Base-by-base conservation (phyloP, 2,888 invertebrate species). In the Anagyrus pseudococci region DNA sequence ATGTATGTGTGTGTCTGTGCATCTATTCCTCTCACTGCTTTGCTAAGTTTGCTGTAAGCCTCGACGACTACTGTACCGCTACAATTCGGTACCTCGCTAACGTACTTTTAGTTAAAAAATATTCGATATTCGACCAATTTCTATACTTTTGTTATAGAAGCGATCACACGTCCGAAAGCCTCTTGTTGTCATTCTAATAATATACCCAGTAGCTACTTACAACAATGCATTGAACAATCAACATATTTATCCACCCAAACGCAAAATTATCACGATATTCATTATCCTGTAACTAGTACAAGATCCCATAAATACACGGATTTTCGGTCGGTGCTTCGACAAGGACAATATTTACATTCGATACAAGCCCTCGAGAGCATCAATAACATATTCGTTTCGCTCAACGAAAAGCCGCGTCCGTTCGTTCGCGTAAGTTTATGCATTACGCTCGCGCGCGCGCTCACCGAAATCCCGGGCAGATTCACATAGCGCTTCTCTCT, bases 341-440 rank as follows among this genome's bases (percentile, higher is more conserved):
- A 33, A 22, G 6, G 22, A 41, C 19, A 41, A 59, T 48, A 54
- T 48, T 53, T 46, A 48, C 54, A 54, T 33, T 37, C 19, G 37
- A 43, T 44, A 48, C 29, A 29, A 10, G 19, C 1, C 47, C 8
- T 17, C 4, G n/a, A 26, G 25, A n/a, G 15, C 50, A 61, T 50
- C 44, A 56, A 61, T 61, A 61, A 50, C 29, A 44, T 56, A 61
- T 56, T 41, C 43, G 17, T 17, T 48, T 48, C 41, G 40, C 41
- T 47, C 10, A 7, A 47, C 26, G 19, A 23, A n/a, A 40, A 53
- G 33, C 7, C 13, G 33, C 25, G 43, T 19, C 20, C n/a, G n/a
- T n/a, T n/a, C n/a, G n/a, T n/a, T n/a, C n/a, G n/a, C n/a, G n/a
- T 53, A 54, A 60, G 37, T 44, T 56, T 56, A 61, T 56, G 55